Percentiles rank a stretch among this genome's conserved stretches.
Conservation (phyloP, 2,113 vertebrate species). For the Cryptotis parvus region DNA sequence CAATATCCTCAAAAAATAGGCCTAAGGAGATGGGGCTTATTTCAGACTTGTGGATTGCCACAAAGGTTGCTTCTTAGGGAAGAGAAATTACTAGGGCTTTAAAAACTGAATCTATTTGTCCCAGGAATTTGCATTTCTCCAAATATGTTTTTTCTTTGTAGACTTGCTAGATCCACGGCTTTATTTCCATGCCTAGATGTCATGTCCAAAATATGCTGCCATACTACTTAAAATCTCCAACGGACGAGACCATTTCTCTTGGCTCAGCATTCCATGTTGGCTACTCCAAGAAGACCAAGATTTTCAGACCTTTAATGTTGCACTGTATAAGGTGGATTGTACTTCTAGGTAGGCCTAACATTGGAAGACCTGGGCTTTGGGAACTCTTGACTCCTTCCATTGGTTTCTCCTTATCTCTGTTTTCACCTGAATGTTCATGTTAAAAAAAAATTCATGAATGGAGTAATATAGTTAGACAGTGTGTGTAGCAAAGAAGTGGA, state of each 20-base stretch:
- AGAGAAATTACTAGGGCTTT: background rate
- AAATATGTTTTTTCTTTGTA: background rate
- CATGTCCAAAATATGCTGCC: background rate
- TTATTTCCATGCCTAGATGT: background rate
- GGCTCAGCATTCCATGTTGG: too few relatives aligned
- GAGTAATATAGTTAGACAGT: background rate
- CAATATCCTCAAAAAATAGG: background rate
- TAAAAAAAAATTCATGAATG: background rate
- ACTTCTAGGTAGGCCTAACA: too few relatives aligned
- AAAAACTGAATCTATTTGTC: background rate
- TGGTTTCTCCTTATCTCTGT: background rate
- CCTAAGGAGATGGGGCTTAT: background rate
- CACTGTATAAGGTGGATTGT: fast-evolving
- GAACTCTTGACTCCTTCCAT: background rate
- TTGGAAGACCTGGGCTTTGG: background rate
- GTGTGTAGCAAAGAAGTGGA: background rate
- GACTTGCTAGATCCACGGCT: background rate
- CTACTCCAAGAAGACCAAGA: fast-evolving
- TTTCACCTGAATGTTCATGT: background rate
- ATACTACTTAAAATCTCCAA: background rate
- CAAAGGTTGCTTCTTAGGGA: too few relatives aligned
- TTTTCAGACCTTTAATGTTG: background rate
- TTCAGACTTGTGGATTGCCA: background rate
- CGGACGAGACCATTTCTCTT: background rate
- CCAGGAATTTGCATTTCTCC: background rate